Evolutionary conservation across 1,140 invertebrate genomes (phyloP), one percentile per base, ranked within the genome.

Genomic region (Drosophila kohkoa): DNA sequence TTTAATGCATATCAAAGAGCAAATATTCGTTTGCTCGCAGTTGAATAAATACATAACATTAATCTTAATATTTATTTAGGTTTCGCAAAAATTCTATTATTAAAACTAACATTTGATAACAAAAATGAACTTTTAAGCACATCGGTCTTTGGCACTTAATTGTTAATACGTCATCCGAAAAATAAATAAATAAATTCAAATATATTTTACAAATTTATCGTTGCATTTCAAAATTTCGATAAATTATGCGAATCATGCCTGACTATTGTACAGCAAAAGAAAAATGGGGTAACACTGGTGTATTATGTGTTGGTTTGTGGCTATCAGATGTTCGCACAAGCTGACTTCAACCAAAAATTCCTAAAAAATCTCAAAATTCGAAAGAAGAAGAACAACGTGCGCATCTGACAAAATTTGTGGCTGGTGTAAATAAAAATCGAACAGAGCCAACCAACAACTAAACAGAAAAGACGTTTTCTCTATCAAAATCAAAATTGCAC

Each of bases 381-480:
- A 6, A 75, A 80, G 78, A 79, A 75, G 77, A 75, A 80, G 79
- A 58, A 75, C 16, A 81, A 63, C 66, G 70, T 78, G 69, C 75
- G 76, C 79, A 82, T 64, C 72, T 75, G 67, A 75, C 45, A 55
- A 63, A 63, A 45, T 75, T 70, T 70, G 66, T 70, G 58, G 25
- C 52, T 70, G 59, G 58, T 64, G 72, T 75, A 82, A 78, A 82
- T 81, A 82, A 80, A 72, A 82, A 82, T 82, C 80, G 75, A 82
- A 59, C 41, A 67, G 75, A 58, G 46, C 70, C 41, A 77, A 57
- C 52, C 38, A 13, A n/a, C 48, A 48, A 57, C 35, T 38, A 10
- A 38, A 38, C 30, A 32, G 5, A 25, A 32, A 8, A 6, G 38
- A 57, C 51, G 11, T 49, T n/a, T 57, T 38, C 13, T 35, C 16